These are phyloP conservation scores for Catocala nupta DNA, from an alignment of 2,888 invertebrate species.

Conservation along the genomic window DNA sequence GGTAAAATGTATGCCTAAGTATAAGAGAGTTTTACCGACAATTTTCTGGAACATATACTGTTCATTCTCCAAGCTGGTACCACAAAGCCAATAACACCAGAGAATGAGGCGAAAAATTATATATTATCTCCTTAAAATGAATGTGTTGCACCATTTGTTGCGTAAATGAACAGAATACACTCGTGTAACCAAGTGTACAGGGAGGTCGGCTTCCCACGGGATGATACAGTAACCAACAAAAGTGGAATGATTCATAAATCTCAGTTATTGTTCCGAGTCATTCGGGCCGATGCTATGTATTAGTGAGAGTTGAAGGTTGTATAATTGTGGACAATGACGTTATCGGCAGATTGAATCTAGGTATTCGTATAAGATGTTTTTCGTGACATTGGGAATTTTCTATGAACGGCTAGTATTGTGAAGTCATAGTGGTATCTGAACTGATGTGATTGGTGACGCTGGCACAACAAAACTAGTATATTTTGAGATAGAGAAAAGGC, in stretches of 20 bases:
- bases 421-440: too few relatives aligned
- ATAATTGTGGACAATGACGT: constrained; percentile 13
- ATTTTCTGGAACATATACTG: constrained; percentile 8
- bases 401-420: too few relatives aligned
- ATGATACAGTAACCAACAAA: constrained; percentile 47
- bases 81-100: constrained; percentile 13
- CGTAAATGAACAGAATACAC: constrained; percentile 31
- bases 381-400: too few relatives aligned
- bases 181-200: constrained; percentile 45
- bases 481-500: too few relatives aligned
- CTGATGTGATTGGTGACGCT: too few relatives aligned
- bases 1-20: too few relatives aligned
- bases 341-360: background rate
- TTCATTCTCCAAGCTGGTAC: constrained; percentile 7
- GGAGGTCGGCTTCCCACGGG: constrained; percentile 27
- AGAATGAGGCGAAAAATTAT: constrained; percentile 17
- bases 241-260: constrained; percentile 55
- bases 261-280: constrained; percentile 49
- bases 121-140: constrained; percentile 16
- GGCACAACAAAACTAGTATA: too few relatives aligned
- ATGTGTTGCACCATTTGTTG: constrained; percentile 21
- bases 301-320: constrained; percentile 20
- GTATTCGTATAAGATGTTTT: too few relatives aligned
- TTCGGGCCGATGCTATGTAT: constrained; percentile 19
- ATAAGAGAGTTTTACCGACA: background rate